A percentile compares a stretch with the other conserved stretches of the same genome.
phyloP scores from a whole-genome alignment of 2,797 vertebrate species.

The Alcedo atthis region DNA sequence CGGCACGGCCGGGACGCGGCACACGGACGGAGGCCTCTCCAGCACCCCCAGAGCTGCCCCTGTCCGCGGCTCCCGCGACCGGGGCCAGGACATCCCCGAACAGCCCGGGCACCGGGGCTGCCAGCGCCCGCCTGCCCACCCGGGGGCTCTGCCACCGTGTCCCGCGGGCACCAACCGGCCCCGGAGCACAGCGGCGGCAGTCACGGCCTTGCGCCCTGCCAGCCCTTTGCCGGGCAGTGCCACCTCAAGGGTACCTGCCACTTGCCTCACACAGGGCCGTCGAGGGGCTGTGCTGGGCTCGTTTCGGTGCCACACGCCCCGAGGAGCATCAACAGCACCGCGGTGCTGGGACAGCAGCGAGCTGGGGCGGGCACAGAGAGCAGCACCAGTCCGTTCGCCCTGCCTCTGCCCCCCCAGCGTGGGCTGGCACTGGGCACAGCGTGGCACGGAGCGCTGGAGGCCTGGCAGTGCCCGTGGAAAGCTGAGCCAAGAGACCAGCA shows the following conservation, averaged over 20 bases:
- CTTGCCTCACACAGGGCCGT: fast-evolving
- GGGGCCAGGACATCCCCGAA: neutral
- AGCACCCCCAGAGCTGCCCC: too few species aligned
- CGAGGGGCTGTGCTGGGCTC: too few species aligned
- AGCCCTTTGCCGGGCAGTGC: neutral
- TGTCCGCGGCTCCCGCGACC: neutral
- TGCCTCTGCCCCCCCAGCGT: neutral
- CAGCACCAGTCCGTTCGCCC: neutral
- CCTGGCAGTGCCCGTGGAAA: neutral
- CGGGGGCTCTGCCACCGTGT: neutral
- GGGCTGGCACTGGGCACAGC: neutral
- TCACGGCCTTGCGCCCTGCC: fast-evolving
- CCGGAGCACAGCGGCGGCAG: fast-evolving
- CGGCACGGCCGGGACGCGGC: neutral
- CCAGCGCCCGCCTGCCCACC: neutral
- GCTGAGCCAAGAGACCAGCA: neutral
- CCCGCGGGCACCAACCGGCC: too few species aligned
- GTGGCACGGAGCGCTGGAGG: fast-evolving
- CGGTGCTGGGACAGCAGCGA: fast-evolving
- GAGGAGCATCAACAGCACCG: fast-evolving
- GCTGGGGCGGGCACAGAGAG: neutral
- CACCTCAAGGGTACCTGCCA: neutral
- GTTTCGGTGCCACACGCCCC: fast-evolving
- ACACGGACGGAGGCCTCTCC: neutral
- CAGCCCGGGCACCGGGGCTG: neutral